Evolutionary conservation across 2,888 invertebrate genomes (phyloP), one percentile per base, ranked within the genome.

Genomic region (Calliopum simillimum): DNA sequence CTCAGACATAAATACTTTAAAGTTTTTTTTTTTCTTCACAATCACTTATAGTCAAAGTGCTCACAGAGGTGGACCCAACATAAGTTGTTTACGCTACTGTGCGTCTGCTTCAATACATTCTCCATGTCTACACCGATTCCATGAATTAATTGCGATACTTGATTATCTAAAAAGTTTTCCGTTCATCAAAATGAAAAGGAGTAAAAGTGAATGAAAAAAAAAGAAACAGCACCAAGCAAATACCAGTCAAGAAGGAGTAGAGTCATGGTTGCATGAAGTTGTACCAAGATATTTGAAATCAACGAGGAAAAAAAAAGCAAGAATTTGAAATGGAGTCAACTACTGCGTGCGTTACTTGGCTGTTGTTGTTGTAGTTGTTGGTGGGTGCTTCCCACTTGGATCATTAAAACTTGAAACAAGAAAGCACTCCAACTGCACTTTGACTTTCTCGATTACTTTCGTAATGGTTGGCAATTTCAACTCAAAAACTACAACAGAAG

Each of bases 71-170:
- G 21, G 5, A n/a, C 19, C 13, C 8, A 51, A 51, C 51, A 46
- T 43, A 41, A 67, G 16, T 67, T 58, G 69, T 75, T 74, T 69
- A 72, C 74, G 76, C 74, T 76, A 74, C 72, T 23, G 56, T 75
- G 72, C 71, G 68, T 73, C 71, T 71, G 71, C 62, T 69, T 71
- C 66, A 69, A 69, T 75, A 75, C 71, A 14, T 14, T 25, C 44
- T 53, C 53, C 53, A 53, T 76, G 73, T 76, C 76, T 76, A 73
- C 76, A 75, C 74, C 72, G 71, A 75, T 71, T 74, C 68, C 69
- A 67, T 69, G 73, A 77, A 77, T 78, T 78, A 77, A 78, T 77
- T 77, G 76, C 78, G 72, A 75, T 77, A 76, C 76, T 78, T 77
- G 78, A 77, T 77, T 78, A 76, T 77, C 70, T 75, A 51, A 71